Evolutionary conservation across 2,797 vertebrate genomes (phyloP).

Genomic region (Chrysolophus pictus): DNA sequence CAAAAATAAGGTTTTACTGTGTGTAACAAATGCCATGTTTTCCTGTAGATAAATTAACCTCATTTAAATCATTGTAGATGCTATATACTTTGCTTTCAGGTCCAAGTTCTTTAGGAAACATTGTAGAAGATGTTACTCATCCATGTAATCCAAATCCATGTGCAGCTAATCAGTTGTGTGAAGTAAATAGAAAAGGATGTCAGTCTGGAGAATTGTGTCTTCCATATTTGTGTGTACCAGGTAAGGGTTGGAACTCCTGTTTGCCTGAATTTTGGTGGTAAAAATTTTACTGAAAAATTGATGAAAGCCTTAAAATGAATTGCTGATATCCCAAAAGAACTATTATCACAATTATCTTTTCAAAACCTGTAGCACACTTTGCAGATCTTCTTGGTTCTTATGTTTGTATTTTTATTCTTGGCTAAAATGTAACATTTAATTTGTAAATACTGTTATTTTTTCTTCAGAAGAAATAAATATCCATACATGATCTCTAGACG

Average conservation of each 20-base stretch:
- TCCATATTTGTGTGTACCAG: conserved; percentile 91
- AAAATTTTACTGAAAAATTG: not conserved
- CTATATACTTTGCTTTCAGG: conserved; percentile 76
- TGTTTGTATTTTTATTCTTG: not conserved
- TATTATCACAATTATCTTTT: not conserved
- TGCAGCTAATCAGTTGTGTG: conserved; percentile 91
- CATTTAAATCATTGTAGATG: not conserved
- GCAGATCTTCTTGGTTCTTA: not conserved
- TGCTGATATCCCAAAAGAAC: not conserved
- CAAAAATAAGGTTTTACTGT: not conserved
- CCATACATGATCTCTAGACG: not conserved
- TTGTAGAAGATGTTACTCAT: conserved; percentile 93
- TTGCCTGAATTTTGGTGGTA: not conserved
- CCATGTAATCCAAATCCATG: conserved; percentile 98
- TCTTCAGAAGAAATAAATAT: not conserved
- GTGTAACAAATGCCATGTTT: not conserved
- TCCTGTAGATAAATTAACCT: not conserved
- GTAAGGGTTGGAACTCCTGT: conserved; percentile 72
- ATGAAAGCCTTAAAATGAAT: not conserved
- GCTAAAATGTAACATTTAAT: not conserved
- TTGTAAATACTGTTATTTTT: not conserved
- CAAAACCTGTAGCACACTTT: not conserved
- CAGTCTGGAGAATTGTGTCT: conserved; percentile 87
- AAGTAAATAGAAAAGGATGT: conserved; percentile 95
- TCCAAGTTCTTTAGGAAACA: conserved; percentile 88